Conservation (phyloP, 2,888 invertebrate genomes). For the Tolmerus cingulatus region DNA sequence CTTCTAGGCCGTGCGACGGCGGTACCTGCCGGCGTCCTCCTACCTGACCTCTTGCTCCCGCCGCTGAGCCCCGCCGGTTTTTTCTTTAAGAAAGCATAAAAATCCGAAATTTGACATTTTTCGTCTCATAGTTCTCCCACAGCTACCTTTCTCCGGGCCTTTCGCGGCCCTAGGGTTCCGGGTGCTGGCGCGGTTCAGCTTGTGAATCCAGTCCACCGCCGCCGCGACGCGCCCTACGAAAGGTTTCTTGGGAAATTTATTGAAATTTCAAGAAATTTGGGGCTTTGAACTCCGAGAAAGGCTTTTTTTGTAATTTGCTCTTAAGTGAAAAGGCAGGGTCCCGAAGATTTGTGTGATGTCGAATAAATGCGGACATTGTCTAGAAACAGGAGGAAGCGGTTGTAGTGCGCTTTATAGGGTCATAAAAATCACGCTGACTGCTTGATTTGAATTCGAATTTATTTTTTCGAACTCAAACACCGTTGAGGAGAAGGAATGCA, state of each 20-base stretch:
- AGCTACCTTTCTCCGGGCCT: conserved; percentile 32
- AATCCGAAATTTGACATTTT: conserved; percentile 38
- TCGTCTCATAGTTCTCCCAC: conserved; percentile 23
- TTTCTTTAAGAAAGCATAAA: conserved; percentile 30
- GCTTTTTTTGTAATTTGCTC: not conserved
- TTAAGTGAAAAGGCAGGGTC: conserved; percentile 19
- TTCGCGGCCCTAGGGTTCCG: not conserved
- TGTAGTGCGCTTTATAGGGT: conserved; percentile 5
- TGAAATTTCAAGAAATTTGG: conserved; percentile 38
- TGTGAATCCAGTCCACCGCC: not conserved
- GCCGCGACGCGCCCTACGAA: not conserved
- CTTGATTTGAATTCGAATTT: conserved; percentile 1
- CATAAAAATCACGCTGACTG: conserved; percentile 32
- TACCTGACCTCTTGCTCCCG: conserved; percentile 30
- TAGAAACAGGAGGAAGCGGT: conserved; percentile 32
- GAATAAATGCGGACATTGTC: conserved; percentile 34
- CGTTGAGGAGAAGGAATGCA: not conserved
- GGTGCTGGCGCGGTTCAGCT: not conserved
- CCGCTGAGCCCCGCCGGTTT: not conserved
- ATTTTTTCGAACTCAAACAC: not conserved
- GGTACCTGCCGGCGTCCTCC: conserved; percentile 13
- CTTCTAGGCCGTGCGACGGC: conserved; percentile 8
- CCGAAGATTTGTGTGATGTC: conserved; percentile 31
- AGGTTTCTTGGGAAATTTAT: conserved; percentile 36
- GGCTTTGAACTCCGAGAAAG: conserved; percentile 42